Conservation (phyloP, 1,140 invertebrate species). For the Danaus melanippus region DNA sequence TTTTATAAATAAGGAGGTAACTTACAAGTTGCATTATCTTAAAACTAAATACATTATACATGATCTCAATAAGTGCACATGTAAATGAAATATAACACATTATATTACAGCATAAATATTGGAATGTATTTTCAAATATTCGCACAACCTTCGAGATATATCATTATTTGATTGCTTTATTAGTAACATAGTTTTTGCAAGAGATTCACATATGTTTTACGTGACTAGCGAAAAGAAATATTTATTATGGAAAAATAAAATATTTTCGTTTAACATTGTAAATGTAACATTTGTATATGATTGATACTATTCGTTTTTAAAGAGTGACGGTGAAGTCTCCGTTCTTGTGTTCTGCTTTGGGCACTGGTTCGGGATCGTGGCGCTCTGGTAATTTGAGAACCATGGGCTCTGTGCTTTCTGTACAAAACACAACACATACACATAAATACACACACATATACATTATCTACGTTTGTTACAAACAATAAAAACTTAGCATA, state of each 20-base stretch:
- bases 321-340: constrained; percentile 63
- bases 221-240: constrained; percentile 8
- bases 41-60: constrained; percentile 9
- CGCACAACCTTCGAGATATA: constrained; percentile 13
- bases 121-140: constrained; percentile 17
- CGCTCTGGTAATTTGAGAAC: constrained; percentile 54
- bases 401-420: constrained; percentile 58
- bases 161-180: not conserved
- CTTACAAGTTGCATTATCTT: constrained; percentile 8
- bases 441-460: constrained; percentile 12
- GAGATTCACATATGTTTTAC: constrained; percentile 4
- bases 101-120: not conserved
- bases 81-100: constrained; percentile 7
- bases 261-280: not conserved
- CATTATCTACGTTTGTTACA: too few species aligned
- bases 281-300: constrained; percentile 7
- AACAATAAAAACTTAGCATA: too few species aligned
- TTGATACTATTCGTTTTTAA: constrained; percentile 20
- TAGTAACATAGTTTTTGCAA: constrained; percentile 2
- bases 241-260: not conserved
- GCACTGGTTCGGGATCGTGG: constrained; percentile 27
- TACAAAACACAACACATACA: constrained; percentile 49
- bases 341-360: constrained; percentile 52
- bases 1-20: constrained; percentile 9
- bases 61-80: not conserved